These are phyloP conservation scores for Pandemis heparana DNA, from an alignment of 2,888 invertebrate species.

Conservation along the genomic window DNA sequence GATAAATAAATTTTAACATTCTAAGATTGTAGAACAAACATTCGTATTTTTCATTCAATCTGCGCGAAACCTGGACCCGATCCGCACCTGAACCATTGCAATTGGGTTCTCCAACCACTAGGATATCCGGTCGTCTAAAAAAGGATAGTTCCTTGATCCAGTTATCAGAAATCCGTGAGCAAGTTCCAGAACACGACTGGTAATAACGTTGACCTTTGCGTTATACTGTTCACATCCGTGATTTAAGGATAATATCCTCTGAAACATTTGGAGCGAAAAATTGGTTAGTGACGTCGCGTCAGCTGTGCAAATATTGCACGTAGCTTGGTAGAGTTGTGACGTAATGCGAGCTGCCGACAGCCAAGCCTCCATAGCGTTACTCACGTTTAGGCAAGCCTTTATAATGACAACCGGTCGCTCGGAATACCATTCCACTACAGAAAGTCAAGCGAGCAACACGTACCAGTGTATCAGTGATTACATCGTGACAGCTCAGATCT, in stretches of 20 bases:
- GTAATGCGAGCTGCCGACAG: constrained; percentile 29
- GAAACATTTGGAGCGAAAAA: constrained; percentile 25
- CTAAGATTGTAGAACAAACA: no score
- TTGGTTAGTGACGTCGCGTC: constrained; percentile 57
- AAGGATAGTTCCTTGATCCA: background rate
- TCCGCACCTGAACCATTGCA: no score
- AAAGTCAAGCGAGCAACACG: constrained; percentile 70
- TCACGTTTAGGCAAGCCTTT: constrained; percentile 67
- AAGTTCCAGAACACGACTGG: background rate
- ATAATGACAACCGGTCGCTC: constrained; percentile 68
- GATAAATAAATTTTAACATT: no score
- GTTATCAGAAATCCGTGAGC: background rate
- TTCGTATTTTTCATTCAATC: no score
- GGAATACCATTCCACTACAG: constrained; percentile 67
- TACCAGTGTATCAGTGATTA: constrained; percentile 47
- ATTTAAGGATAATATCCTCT: constrained; percentile 7
- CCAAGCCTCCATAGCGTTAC: constrained; percentile 48
- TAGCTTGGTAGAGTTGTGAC: constrained; percentile 3
- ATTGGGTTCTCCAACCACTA: no score
- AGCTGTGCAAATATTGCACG: constrained; percentile 44
- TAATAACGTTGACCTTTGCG: constrained; percentile 17
- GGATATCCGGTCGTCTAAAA: no score
- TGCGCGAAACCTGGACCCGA: no score
- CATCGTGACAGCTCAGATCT: constrained; percentile 46
- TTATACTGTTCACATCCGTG: constrained; percentile 22